A percentile compares a stretch with the other conserved stretches of the same genome.
These are phyloP conservation scores for Agrenia bidenticulata DNA, from an alignment of 2,888 invertebrate genomes.

Conservation along the genomic window DNA sequence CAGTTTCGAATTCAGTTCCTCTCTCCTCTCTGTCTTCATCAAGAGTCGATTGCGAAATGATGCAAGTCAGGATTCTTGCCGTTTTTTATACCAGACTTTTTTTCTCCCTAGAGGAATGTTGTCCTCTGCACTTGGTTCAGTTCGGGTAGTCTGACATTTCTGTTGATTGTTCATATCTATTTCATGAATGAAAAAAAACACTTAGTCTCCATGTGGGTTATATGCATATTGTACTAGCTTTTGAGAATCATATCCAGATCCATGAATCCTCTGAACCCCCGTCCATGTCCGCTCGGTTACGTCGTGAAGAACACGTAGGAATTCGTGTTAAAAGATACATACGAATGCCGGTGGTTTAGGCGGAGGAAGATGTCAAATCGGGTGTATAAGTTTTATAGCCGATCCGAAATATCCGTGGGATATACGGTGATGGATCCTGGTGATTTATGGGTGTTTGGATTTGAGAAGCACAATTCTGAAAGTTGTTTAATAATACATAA, in stretches of 20 bases:
- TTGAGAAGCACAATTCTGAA: background rate
- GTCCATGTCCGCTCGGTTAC: too few species aligned
- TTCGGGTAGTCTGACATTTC: too few species aligned
- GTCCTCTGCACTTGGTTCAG: too few species aligned
- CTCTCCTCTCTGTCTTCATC: background rate
- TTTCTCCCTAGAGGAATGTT: background rate
- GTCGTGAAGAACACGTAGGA: too few species aligned
- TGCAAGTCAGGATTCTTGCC: background rate
- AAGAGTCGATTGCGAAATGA: background rate
- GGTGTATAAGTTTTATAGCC: constrained; percentile 7
- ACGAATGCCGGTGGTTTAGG: background rate
- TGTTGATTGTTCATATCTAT: background rate
- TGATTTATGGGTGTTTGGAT: constrained; percentile 18
- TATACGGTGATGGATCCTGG: background rate
- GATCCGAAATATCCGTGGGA: too few species aligned
- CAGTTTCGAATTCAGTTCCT: constrained; percentile 11
- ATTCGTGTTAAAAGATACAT: too few species aligned
- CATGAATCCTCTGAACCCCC: too few species aligned
- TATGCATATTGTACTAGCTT: too few species aligned
- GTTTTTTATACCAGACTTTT: background rate
- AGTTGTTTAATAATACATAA: background rate
- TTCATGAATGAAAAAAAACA: background rate
- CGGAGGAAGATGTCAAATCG: background rate
- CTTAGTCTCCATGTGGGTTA: too few species aligned
- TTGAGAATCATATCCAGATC: too few species aligned